A percentile compares a stretch with the other conserved stretches of the same genome.
Evolutionary conservation across 2,888 invertebrate species (phyloP).

Genomic region (Mechanitis mazaeus): DNA sequence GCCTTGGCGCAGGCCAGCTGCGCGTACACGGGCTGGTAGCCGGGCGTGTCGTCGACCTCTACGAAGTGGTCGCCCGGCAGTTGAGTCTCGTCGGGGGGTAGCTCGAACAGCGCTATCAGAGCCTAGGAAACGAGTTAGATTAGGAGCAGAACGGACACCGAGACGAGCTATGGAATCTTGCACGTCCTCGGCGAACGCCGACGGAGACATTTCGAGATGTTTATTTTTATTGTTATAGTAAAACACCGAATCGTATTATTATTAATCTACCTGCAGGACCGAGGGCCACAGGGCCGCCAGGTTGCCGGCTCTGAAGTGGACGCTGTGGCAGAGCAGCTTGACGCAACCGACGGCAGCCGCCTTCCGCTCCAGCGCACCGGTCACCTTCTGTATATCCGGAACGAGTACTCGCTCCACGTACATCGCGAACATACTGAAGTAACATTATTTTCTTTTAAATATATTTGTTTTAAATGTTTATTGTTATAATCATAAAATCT

Average conservation of each 20-base stretch:
- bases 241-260: too few species aligned
- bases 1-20: conserved; percentile 91
- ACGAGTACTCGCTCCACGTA: conserved; percentile 93
- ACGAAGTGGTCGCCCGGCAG: conserved; percentile 91
- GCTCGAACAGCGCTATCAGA: conserved; percentile 90
- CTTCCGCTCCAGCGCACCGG: conserved; percentile 89
- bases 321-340: conserved; percentile 87
- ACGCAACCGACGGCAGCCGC: conserved; percentile 94
- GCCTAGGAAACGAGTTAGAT: conserved; percentile 69
- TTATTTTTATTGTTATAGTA: too few species aligned
- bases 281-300: conserved; percentile 80
- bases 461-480: too few species aligned
- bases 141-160: too few species aligned
- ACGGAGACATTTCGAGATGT: too few species aligned
- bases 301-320: conserved; percentile 70
- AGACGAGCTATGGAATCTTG: too few species aligned
- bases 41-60: conserved; percentile 90
- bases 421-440: conserved; percentile 94
- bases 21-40: conserved; percentile 92
- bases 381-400: conserved; percentile 90
- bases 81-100: conserved; percentile 88
- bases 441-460: background rate
- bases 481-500: too few species aligned
- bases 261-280: conserved; percentile 69
- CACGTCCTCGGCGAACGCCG: too few species aligned